Conservation (phyloP, 2,113 vertebrate species). For the Seriola rivoliana region DNA sequence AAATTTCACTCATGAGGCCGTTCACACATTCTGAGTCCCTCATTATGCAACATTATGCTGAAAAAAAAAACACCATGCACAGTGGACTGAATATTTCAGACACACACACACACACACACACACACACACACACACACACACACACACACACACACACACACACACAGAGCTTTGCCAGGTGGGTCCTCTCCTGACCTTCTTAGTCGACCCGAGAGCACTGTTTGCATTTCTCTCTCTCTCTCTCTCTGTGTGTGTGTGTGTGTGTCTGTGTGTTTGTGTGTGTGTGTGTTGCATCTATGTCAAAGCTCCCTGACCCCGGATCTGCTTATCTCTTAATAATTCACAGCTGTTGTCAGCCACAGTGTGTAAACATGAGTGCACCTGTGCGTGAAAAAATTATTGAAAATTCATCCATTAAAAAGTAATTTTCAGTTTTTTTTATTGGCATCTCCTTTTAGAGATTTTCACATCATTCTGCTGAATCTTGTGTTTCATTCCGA, state of each 20-base stretch:
- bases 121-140: too few relatives aligned
- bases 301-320: conserved; percentile 19
- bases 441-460: too few relatives aligned
- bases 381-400: too few relatives aligned
- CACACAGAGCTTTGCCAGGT: background rate
- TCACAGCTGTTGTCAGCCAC: background rate
- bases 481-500: too few relatives aligned
- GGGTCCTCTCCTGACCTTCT: background rate
- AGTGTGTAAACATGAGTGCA: background rate
- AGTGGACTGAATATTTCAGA: background rate
- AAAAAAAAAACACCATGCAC: conserved; percentile 13
- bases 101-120: background rate
- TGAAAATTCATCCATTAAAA: too few relatives aligned
- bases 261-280: background rate
- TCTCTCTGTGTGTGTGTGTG: background rate
- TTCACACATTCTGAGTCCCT: conserved; percentile 2
- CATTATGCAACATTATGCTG: conserved; percentile 53
- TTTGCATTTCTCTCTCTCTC: background rate
- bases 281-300: background rate
- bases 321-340: conserved; percentile 39
- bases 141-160: background rate
- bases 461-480: too few relatives aligned
- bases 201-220: background rate
- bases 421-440: too few relatives aligned
- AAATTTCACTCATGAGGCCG: background rate